phyloP scores from a whole-genome alignment of 92 coral and sea anemone species.

The Isaurus tuberculatus region DNA sequence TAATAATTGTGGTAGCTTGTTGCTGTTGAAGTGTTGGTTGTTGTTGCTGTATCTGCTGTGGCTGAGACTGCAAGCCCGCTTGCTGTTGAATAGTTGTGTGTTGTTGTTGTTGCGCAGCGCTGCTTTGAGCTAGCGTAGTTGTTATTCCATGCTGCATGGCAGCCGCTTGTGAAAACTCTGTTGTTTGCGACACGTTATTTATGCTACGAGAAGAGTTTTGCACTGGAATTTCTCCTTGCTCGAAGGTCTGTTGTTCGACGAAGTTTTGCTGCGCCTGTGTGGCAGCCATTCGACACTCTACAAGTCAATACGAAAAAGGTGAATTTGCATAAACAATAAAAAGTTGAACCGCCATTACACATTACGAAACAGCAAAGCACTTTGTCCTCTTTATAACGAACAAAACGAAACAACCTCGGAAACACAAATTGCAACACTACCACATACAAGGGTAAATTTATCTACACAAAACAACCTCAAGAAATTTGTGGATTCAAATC shows the following conservation, averaged over 20 bases:
- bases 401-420: conserved; percentile 11
- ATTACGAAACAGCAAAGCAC: conserved; percentile 17
- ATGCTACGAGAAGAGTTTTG: conserved; percentile 66
- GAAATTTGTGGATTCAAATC: conserved; percentile 31
- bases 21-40: conserved; percentile 71
- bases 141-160: conserved; percentile 82
- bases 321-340: conserved; percentile 54
- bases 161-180: conserved; percentile 76
- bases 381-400: background rate
- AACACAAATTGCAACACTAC: background rate
- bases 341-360: conserved; percentile 41
- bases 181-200: conserved; percentile 71
- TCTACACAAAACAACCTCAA: conserved; percentile 33
- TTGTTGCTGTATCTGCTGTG: conserved; percentile 75
- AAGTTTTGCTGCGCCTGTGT: conserved; percentile 82
- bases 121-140: conserved; percentile 54
- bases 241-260: conserved; percentile 68
- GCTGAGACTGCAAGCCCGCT: conserved; percentile 77
- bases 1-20: conserved; percentile 73
- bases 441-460: conserved; percentile 5
- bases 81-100: conserved; percentile 68
- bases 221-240: conserved; percentile 72
- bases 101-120: conserved; percentile 59
- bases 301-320: conserved; percentile 49
- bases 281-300: conserved; percentile 90